Evolutionary conservation across 2,113 vertebrate genomes (phyloP).

Genomic region (pig (Sus scrofa)): DNA sequence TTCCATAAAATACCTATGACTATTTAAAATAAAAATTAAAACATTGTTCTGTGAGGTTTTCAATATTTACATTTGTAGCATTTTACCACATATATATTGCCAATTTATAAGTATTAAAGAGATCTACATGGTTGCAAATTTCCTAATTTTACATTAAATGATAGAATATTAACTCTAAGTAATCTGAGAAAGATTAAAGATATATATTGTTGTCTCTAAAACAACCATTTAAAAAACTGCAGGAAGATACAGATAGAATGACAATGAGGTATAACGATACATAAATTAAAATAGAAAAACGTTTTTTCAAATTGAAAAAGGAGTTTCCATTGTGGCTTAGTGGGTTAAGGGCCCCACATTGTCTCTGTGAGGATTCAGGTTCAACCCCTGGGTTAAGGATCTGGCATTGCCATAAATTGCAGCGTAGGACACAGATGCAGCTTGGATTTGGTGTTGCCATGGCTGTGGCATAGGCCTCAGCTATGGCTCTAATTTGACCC

Average conservation of each 20-base stretch:
- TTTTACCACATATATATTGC: background rate
- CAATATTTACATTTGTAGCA: background rate
- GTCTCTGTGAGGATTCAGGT: too few species aligned
- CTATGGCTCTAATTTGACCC: too few species aligned
- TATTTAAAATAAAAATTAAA: constrained; percentile 21
- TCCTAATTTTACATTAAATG: constrained; percentile 24
- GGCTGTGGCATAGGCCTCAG: too few species aligned
- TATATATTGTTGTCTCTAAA: background rate
- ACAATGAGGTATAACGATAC: background rate
- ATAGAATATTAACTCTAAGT: background rate
- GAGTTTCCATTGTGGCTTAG: too few species aligned
- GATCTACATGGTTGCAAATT: background rate
- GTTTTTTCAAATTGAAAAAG: too few species aligned
- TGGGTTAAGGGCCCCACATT: too few species aligned
- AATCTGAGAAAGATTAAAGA: background rate
- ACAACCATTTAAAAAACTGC: background rate
- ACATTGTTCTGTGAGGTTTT: background rate
- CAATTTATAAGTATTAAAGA: background rate
- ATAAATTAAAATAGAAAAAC: background rate
- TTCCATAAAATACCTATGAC: background rate
- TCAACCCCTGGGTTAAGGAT: too few species aligned
- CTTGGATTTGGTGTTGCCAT: too few species aligned
- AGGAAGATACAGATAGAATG: background rate
- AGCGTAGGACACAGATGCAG: too few species aligned
- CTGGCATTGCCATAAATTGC: too few species aligned